phyloP scores from a whole-genome alignment of 2,888 invertebrate genomes.

The Eupithecia dodoneata region DNA sequence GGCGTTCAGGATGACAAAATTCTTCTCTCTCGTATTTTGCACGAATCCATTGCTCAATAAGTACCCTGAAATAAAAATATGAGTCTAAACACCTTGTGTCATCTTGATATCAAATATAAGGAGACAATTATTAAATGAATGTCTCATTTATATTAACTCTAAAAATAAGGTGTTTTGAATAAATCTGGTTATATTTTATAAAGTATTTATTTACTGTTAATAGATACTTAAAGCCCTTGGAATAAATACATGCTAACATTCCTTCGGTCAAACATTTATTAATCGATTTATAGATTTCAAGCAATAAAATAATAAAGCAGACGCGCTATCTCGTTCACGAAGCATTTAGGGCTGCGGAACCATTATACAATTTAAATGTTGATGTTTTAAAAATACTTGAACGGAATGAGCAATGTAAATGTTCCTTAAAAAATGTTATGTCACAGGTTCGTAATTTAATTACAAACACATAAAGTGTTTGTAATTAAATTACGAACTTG shows the following conservation, averaged over 20 bases:
- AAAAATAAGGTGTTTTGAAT: neutral
- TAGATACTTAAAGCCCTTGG: neutral
- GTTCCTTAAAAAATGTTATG: neutral
- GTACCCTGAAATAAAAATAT: slow-evolving; percentile 85
- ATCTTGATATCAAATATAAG: neutral
- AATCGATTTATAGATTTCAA: slow-evolving; percentile 3
- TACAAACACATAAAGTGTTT: too few species aligned
- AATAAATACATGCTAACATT: neutral
- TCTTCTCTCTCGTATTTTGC: slow-evolving; percentile 96
- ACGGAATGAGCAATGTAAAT: neutral
- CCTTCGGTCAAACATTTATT: slow-evolving; percentile 1
- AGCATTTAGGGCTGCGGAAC: neutral
- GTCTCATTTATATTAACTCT: neutral
- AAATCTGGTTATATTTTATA: neutral
- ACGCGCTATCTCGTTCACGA: neutral
- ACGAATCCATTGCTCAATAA: slow-evolving; percentile 95
- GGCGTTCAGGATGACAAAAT: slow-evolving; percentile 91
- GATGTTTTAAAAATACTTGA: neutral
- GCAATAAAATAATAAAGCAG: slow-evolving; percentile 10
- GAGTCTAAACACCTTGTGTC: neutral
- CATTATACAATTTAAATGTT: neutral
- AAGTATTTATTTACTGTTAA: neutral
- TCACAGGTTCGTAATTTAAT: too few species aligned
- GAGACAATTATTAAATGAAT: neutral
- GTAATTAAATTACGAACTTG: neutral